Evolutionary conservation across 2,888 invertebrate species (phyloP).

Genomic region (Acrocyrtus sp.): DNA sequence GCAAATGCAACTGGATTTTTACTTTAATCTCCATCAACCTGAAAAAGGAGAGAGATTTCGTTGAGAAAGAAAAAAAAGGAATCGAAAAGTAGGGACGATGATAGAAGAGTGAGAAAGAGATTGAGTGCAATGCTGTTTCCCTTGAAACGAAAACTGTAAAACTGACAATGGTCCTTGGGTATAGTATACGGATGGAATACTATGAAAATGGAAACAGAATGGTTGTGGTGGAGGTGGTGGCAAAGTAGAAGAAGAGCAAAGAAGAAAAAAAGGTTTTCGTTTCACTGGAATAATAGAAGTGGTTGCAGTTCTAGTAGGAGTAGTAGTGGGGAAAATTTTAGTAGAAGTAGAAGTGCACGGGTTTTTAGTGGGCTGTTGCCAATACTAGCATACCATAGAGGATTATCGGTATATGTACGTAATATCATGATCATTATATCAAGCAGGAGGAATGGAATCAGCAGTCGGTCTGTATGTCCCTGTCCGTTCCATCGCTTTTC

Average conservation of each 20-base stretch:
- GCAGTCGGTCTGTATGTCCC: constrained; percentile 38
- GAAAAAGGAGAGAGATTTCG: too few species aligned
- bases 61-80: background rate
- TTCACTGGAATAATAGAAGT: constrained; percentile 40
- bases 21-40: constrained; percentile 18
- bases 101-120: constrained; percentile 41
- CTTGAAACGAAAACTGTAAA: constrained; percentile 40
- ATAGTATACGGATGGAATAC: constrained; percentile 18
- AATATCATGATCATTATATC: constrained; percentile 6
- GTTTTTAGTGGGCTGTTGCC: too few species aligned
- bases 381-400: too few species aligned
- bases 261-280: too few species aligned
- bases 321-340: constrained; percentile 28
- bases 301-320: constrained; percentile 18
- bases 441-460: constrained; percentile 18
- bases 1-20: constrained; percentile 22
- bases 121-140: constrained; percentile 37
- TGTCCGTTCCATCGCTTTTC: constrained; percentile 29
- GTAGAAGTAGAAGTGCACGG: constrained; percentile 2
- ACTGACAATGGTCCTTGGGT: constrained; percentile 41
- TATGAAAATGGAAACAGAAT: constrained; percentile 10
- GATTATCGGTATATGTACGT: background rate
- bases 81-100: constrained; percentile 14
- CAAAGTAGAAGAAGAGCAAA: constrained; percentile 26
- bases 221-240: constrained; percentile 8